These are phyloP conservation scores for Torymus tubicola DNA, from an alignment of 2,888 invertebrate species.

Conservation along the genomic window DNA sequence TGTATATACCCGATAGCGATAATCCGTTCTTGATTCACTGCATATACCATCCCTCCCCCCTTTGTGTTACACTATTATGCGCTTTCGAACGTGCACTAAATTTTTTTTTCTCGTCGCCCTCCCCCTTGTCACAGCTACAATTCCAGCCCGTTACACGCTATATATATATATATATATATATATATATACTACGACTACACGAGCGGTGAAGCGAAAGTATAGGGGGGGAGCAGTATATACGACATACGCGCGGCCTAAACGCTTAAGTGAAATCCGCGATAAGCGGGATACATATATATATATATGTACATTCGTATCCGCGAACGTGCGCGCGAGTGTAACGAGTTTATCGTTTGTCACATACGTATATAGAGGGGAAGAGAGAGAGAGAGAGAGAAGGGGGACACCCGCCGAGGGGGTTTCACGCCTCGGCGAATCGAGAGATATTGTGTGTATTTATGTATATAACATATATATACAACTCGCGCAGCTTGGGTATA, in stretches of 20 bases:
- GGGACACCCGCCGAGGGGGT: constrained; percentile 42
- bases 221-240: constrained; percentile 1
- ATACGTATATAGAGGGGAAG: neutral
- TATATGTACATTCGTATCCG: constrained; percentile 61
- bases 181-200: no score
- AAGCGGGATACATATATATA: constrained; percentile 63
- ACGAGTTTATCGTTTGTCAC: constrained; percentile 71
- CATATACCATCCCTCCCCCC: no score
- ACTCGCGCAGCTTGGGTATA: neutral
- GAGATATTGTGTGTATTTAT: constrained; percentile 10
- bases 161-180: neutral
- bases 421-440: constrained; percentile 55
- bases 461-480: no score
- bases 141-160: constrained; percentile 36
- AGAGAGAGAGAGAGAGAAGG: neutral
- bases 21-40: constrained; percentile 42
- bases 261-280: constrained; percentile 72
- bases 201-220: neutral
- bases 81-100: no score
- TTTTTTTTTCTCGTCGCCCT: no score
- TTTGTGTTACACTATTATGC: no score
- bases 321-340: constrained; percentile 66
- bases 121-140: neutral
- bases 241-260: constrained; percentile 61
- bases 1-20: constrained; percentile 15